Conservation (phyloP, 2,113 vertebrate genomes). For the Ochotona princeps region DNA sequence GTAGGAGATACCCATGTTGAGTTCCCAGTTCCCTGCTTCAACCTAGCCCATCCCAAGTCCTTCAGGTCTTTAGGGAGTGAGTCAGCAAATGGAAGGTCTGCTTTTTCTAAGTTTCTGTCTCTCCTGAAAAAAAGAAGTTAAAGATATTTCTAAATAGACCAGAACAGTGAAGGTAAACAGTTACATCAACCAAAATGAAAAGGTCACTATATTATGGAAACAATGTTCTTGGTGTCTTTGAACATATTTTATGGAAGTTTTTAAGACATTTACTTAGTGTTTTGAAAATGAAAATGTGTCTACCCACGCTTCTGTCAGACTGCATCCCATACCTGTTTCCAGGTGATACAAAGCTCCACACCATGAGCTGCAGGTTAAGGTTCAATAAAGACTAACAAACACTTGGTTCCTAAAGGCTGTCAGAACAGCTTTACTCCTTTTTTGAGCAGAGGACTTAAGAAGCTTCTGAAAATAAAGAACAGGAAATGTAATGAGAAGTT, state of each 20-base stretch:
- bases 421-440: neutral
- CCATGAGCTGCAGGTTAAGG: neutral
- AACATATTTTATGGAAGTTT: neutral
- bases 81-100: too few relatives aligned
- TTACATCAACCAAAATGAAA: neutral
- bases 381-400: neutral
- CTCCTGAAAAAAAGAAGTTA: too few relatives aligned
- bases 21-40: too few relatives aligned
- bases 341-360: neutral
- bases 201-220: neutral
- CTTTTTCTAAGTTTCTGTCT: too few relatives aligned
- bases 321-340: neutral
- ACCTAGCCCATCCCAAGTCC: too few relatives aligned
- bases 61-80: too few relatives aligned
- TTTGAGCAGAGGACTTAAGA: neutral
- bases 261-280: neutral
- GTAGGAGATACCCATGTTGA: too few relatives aligned
- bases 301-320: neutral
- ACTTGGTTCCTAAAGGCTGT: neutral
- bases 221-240: neutral
- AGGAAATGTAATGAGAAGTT: slow-evolving; percentile 54
- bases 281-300: neutral
- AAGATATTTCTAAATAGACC: neutral
- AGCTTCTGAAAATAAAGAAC: slow-evolving; percentile 39
- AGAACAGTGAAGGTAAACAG: neutral